Percentiles rank a stretch among this genome's conserved stretches.
Conservation (phyloP, 1,140 invertebrate species). For the Homarus americanus region DNA sequence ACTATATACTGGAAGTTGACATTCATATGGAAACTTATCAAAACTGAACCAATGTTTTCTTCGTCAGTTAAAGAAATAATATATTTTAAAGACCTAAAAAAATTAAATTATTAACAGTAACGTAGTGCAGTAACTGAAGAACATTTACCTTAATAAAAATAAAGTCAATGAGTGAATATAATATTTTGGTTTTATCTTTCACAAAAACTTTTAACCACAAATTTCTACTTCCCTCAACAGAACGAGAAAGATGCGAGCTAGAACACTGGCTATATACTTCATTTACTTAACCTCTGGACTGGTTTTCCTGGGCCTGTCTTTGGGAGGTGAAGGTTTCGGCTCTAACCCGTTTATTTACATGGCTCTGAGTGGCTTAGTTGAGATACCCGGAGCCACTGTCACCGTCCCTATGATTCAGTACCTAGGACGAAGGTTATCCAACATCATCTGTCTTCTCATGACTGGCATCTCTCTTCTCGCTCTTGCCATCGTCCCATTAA, state of each 20-base stretch:
- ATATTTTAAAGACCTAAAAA: too few relatives aligned
- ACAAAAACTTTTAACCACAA: too few relatives aligned
- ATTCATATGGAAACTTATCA: too few relatives aligned
- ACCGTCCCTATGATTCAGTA: background rate
- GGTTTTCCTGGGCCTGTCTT: constrained; percentile 26
- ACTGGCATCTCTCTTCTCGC: background rate
- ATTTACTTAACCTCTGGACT: background rate
- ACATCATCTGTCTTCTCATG: background rate
- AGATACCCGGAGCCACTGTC: constrained; percentile 18
- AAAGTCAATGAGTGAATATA: too few relatives aligned
- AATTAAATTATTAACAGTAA: too few relatives aligned
- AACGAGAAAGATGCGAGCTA: background rate
- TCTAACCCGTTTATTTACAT: constrained; percentile 34
- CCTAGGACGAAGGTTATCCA: constrained; percentile 6
- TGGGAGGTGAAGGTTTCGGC: constrained; percentile 10
- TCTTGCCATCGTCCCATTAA: background rate
- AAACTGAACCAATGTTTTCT: too few relatives aligned
- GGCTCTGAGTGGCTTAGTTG: constrained; percentile 10
- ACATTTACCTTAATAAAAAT: too few relatives aligned
- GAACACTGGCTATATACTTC: background rate
- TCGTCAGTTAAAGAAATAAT: too few relatives aligned
- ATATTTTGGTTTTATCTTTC: too few relatives aligned
- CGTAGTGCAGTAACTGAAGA: too few relatives aligned
- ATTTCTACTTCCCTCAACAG: background rate
- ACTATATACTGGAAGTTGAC: too few relatives aligned